Base-by-base conservation (phyloP, 2,113 vertebrate species). In the Anhinga rufa region DNA sequence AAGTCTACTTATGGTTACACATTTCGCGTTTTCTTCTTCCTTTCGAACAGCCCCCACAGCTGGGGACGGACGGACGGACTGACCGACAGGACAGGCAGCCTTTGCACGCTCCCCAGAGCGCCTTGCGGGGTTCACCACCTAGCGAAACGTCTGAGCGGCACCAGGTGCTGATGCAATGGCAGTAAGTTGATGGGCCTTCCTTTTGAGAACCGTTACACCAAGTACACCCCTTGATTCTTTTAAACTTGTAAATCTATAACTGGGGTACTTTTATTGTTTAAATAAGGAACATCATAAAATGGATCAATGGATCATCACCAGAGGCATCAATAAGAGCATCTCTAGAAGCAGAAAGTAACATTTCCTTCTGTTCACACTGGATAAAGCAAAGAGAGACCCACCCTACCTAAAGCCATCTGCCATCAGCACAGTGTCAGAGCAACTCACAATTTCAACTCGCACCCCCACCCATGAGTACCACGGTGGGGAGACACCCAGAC, bases 391-490 rank as follows among this genome's bases (percentile, higher is more conserved):
- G 22, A 57, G 16, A 76, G 9, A 46, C 20, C 16, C 16, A 21
- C 3, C 6, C 16, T 20, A 4, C 1, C 25, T 46, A 31, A 61
- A 83, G 25, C 14, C 36, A 77, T 4, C 31, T 51, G 62, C 62
- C 49, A 46, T 4, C 46, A 54, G 32, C 58, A 69, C 20, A 48
- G 26, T 4, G 17, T 2, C 40, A 34, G 5, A 13, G 0, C 12
- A 57, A 36, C 40, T 58, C 76, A 26, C 17, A 31, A 0, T 12
- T 80, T 22, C 68, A 82, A 4, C 22, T 14, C 7, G 2, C 46
- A 31, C 9, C 9, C 21, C 36, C 52, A 58, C 7, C 11, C 44
- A 17, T 0, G 0, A 55, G 11, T 3, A 24, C n/a, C 1, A 0
- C 1, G 5, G 19, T 9, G 17, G 4, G 65, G 4, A 55, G 9